phyloP scores from a whole-genome alignment of 2,888 invertebrate species.

The Perizoma flavofasciatum region DNA sequence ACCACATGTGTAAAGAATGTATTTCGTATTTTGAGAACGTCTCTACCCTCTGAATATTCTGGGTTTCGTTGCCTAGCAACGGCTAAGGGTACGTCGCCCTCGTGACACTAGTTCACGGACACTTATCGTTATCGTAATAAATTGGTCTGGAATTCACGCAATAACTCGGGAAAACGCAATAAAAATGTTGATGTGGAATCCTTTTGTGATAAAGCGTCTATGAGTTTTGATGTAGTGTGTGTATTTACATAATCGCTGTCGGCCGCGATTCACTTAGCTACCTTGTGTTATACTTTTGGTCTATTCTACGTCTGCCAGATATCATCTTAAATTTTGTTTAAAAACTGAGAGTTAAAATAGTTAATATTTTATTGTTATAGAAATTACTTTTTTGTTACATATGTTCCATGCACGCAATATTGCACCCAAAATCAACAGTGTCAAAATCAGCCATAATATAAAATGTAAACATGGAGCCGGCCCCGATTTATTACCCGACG shows the following conservation, averaged over 20 bases:
- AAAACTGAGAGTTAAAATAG: conserved; percentile 1
- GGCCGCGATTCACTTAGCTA: conserved; percentile 24
- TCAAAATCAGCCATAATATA: conserved; percentile 53
- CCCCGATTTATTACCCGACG: conserved; percentile 75
- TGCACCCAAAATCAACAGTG: conserved; percentile 41
- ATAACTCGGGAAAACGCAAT: conserved; percentile 72
- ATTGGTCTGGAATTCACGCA: conserved; percentile 76
- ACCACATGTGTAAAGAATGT: conserved; percentile 10
- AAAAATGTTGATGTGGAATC: conserved; percentile 60
- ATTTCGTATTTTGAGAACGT: conserved; percentile 41
- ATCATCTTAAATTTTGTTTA: conserved; percentile 6
- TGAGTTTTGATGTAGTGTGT: conserved; percentile 43
- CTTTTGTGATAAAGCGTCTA: conserved; percentile 46
- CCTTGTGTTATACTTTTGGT: conserved; percentile 22
- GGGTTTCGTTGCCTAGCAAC: conserved; percentile 65
- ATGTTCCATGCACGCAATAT: conserved; percentile 33
- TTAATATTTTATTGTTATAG: not conserved
- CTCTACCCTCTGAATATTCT: conserved; percentile 32
- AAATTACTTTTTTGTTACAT: conserved; percentile 16
- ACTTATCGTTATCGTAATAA: conserved; percentile 81
- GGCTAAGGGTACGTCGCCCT: conserved; percentile 55
- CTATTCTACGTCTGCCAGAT: conserved; percentile 8
- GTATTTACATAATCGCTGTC: conserved; percentile 40
- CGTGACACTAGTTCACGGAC: conserved; percentile 74
- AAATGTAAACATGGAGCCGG: conserved; percentile 69